phyloP scores from a whole-genome alignment of 92 coral and sea anemone genomes.

The Virgularia gustaviana region DNA sequence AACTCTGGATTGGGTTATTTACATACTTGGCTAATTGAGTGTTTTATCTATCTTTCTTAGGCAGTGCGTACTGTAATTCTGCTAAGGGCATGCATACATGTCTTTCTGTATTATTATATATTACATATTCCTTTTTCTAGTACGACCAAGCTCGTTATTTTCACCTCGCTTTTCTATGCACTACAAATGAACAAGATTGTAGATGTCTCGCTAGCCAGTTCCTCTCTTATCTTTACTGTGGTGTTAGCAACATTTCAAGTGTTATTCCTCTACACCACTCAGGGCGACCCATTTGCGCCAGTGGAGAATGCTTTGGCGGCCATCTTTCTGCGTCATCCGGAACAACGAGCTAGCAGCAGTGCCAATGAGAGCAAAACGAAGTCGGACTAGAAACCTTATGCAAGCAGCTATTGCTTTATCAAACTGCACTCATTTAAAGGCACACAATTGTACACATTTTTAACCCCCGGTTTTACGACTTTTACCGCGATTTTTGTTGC shows the following conservation, averaged over 20 bases:
- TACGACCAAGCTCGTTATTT: conserved; percentile 13
- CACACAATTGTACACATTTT: too few relatives aligned
- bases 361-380: conserved; percentile 27
- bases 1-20: too few relatives aligned
- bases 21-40: too few relatives aligned
- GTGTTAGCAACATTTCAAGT: conserved; percentile 22
- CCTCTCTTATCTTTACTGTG: conserved; percentile 21
- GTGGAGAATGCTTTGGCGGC: conserved; percentile 19
- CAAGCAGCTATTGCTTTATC: too few relatives aligned
- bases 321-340: conserved; percentile 22
- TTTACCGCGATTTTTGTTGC: too few relatives aligned
- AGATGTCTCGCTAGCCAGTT: conserved; percentile 9
- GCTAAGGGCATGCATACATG: too few relatives aligned
- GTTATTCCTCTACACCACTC: conserved; percentile 9
- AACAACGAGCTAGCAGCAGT: neutral
- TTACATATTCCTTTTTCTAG: neutral
- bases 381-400: conserved; percentile 9
- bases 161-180: conserved; percentile 6
- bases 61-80: too few relatives aligned
- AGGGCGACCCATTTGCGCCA: conserved; percentile 22
- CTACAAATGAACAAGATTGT: conserved; percentile 26
- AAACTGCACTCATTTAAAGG: too few relatives aligned
- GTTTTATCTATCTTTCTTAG: too few relatives aligned
- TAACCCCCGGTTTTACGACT: too few relatives aligned
- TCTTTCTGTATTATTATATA: neutral